Evolutionary conservation across 35 echinoderm and acorn worm species (phyloP).

Genomic region (Ptychodera flava): DNA sequence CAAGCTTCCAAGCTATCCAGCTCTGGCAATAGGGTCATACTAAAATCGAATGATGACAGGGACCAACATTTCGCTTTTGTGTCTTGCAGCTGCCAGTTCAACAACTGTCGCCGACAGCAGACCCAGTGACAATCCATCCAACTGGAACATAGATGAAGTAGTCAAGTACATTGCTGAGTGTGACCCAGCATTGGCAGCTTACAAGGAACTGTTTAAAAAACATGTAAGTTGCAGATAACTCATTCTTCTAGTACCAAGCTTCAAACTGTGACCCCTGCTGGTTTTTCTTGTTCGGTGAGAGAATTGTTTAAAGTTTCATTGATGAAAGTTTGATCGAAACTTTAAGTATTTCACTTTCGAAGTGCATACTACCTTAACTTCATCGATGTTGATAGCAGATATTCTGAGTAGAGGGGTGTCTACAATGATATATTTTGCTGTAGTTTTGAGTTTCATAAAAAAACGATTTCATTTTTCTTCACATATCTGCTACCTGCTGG

Average conservation of each 20-base stretch:
- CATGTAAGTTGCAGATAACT: too few species aligned
- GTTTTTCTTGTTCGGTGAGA: not conserved
- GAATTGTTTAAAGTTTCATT: too few species aligned
- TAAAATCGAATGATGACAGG: too few species aligned
- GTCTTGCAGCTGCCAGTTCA: conserved; percentile 88
- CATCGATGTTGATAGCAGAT: not conserved
- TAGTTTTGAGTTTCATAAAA: not conserved
- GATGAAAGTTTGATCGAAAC: too few species aligned
- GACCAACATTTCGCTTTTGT: too few species aligned
- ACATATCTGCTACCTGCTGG: too few species aligned
- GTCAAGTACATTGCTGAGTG: conserved; percentile 65
- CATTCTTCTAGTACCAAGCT: too few species aligned
- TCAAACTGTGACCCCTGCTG: not conserved
- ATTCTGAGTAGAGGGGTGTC: not conserved
- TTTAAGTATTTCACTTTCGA: too few species aligned
- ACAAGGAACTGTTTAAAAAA: conserved; percentile 79
- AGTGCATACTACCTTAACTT: too few species aligned
- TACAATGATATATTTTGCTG: not conserved
- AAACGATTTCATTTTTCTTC: not conserved
- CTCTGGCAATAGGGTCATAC: too few species aligned
- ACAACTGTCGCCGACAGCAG: conserved; percentile 34
- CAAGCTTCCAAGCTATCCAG: too few species aligned
- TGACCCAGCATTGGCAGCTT: conserved; percentile 56
- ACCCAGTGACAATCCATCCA: conserved; percentile 51
- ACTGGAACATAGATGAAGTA: conserved; percentile 93